Evolutionary conservation across 92 coral and sea anemone species (phyloP).

Genomic region (Parazoanthus darwini): DNA sequence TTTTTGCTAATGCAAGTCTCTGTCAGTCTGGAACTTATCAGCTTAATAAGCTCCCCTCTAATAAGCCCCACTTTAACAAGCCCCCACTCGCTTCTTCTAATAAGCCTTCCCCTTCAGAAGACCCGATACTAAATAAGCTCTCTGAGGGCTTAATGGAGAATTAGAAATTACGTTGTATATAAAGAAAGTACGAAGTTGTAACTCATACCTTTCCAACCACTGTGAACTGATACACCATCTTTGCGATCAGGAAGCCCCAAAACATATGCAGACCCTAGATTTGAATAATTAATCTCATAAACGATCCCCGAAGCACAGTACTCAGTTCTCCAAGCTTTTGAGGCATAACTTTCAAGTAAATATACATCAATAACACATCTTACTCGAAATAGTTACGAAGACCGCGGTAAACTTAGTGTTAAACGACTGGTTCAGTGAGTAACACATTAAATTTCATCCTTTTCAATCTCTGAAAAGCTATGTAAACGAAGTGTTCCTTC

Average conservation of each 20-base stretch:
- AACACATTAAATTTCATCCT: neutral
- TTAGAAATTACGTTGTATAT: neutral
- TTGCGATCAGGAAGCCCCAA: constrained; percentile 32
- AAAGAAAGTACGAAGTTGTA: neutral
- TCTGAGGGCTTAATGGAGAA: no score
- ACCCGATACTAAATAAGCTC: no score
- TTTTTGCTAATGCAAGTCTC: no score
- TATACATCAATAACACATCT: neutral
- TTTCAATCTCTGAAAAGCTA: no score
- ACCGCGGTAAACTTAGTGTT: neutral
- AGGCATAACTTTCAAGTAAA: no score
- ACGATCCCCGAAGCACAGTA: neutral
- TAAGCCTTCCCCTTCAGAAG: neutral
- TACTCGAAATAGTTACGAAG: neutral
- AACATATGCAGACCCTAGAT: constrained; percentile 5
- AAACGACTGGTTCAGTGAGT: neutral
- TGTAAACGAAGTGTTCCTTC: no score
- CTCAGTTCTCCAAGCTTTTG: neutral
- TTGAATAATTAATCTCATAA: neutral
- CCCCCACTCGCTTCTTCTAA: no score
- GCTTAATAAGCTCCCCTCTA: no score
- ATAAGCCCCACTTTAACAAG: no score
- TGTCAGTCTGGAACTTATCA: no score
- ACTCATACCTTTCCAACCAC: constrained; percentile 22
- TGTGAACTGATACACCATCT: constrained; percentile 28